Evolutionary conservation across 2,113 vertebrate genomes (phyloP).

Genomic region (Hippocampus zosterae): DNA sequence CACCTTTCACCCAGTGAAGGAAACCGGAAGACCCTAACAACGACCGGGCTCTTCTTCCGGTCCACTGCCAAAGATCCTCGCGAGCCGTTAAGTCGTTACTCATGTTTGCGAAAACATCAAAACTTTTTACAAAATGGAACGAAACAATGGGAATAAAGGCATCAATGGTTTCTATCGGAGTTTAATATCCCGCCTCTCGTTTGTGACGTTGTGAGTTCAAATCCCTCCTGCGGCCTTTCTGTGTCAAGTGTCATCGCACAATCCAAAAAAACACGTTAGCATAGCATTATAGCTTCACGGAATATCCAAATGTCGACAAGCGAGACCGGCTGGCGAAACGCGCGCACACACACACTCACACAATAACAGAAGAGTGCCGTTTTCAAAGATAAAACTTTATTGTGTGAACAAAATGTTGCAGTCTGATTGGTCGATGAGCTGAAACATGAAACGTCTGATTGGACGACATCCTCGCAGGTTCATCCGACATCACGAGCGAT

Average conservation of each 20-base stretch:
- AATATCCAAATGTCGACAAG: too few relatives aligned
- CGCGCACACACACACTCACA: neutral
- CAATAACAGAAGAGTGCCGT: neutral
- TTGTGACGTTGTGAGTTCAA: too few relatives aligned
- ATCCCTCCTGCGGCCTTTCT: too few relatives aligned
- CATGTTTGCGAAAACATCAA: neutral
- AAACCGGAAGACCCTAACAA: constrained; percentile 10
- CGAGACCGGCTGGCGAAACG: too few relatives aligned
- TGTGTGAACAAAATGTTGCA: constrained; percentile 24
- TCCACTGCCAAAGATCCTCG: neutral
- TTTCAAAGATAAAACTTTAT: constrained; percentile 51
- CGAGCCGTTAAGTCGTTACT: neutral
- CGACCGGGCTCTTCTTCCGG: constrained; percentile 15
- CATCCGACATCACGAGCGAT: constrained; percentile 30
- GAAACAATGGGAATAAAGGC: too few relatives aligned
- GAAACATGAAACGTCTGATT: constrained; percentile 17
- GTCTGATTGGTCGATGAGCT: neutral
- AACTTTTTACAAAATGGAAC: too few relatives aligned
- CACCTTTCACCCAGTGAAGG: constrained; percentile 57
- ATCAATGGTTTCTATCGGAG: too few relatives aligned
- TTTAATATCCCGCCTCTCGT: too few relatives aligned
- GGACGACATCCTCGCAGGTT: constrained; percentile 20
- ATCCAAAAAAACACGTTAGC: too few relatives aligned
- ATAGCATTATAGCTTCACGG: too few relatives aligned
- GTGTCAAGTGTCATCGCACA: too few relatives aligned